These are phyloP conservation scores for Austrolebias charrua DNA, from an alignment of 2,797 vertebrate genomes.

Conservation along the genomic window DNA sequence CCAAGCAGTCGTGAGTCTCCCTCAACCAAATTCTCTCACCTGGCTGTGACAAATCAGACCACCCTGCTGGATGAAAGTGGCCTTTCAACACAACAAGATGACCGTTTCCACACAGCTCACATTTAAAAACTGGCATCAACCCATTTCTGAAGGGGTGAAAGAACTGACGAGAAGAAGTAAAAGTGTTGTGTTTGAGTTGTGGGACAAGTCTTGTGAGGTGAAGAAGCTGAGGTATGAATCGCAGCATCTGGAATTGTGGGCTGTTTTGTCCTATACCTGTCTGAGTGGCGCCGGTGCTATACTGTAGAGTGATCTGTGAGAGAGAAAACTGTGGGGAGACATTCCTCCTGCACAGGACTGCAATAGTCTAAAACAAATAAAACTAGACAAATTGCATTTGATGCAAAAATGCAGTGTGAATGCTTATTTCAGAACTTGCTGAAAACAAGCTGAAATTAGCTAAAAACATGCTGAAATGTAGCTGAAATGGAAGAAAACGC, in stretches of 20 bases:
- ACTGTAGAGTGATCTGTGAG: slow-evolving; percentile 20
- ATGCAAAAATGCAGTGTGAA: no score
- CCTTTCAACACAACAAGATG: slow-evolving; percentile 23
- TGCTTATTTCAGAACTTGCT: no score
- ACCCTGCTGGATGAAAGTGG: slow-evolving; percentile 51
- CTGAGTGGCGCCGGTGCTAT: slow-evolving; percentile 51
- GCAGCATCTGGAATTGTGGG: slow-evolving; percentile 13
- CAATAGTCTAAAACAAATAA: no score
- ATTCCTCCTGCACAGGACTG: no score
- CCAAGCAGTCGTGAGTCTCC: slow-evolving; percentile 27
- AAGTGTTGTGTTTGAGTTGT: slow-evolving; percentile 11
- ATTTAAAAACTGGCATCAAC: slow-evolving; percentile 15
- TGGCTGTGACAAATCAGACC: slow-evolving; percentile 60
- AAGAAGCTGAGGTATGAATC: no score
- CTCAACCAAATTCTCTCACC: slow-evolving; percentile 40
- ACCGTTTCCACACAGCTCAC: slow-evolving; percentile 31
- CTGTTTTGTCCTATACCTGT: slow-evolving; percentile 20
- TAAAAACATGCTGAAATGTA: no score
- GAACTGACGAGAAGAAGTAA: slow-evolving; percentile 26
- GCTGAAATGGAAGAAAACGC: no score
- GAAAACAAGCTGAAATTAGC: no score
- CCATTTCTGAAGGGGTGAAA: slow-evolving; percentile 16
- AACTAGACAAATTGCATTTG: no score
- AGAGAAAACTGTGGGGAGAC: no score
- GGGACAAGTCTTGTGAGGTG: not conserved